Percentiles rank a stretch among this genome's conserved stretches.
These are phyloP conservation scores for Notothenia coriiceps DNA, from an alignment of 2,113 vertebrate genomes.

Conservation along the genomic window DNA sequence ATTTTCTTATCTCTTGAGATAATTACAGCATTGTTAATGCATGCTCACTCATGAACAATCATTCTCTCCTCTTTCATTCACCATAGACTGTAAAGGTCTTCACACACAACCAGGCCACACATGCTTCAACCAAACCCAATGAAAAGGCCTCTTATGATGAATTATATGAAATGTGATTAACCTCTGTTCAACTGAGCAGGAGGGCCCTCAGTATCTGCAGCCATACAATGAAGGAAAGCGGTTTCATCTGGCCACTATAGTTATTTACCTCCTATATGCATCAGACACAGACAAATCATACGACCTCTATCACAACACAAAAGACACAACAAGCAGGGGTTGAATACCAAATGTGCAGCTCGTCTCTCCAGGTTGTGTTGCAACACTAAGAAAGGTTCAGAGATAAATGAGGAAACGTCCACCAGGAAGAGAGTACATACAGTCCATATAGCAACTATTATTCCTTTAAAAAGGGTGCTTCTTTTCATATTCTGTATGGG, in stretches of 20 bases:
- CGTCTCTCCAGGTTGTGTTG: conserved; percentile 38
- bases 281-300: conserved; percentile 20
- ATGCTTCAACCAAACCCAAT: conserved; percentile 26
- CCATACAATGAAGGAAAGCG: not conserved
- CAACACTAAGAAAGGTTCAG: conserved; percentile 31
- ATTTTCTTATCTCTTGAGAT: conserved; percentile 66
- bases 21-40: conserved; percentile 63
- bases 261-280: not conserved
- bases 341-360: conserved; percentile 28
- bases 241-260: not conserved
- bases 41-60: conserved; percentile 18
- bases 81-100: not conserved
- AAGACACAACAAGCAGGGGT: conserved; percentile 24
- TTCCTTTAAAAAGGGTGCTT: not conserved
- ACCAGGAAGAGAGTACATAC: conserved; percentile 7
- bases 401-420: conserved; percentile 16
- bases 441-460: not conserved
- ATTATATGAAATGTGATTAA: conserved; percentile 56
- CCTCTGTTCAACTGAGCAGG: conserved; percentile 2
- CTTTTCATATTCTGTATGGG: not conserved
- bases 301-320: conserved; percentile 46
- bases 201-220: conserved; percentile 5
- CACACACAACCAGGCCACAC: conserved; percentile 6
- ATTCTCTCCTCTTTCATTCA: conserved; percentile 35
- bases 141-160: conserved; percentile 34